These are phyloP conservation scores for Colletes latitarsis DNA, from an alignment of 1,140 invertebrate species.

Conservation along the genomic window DNA sequence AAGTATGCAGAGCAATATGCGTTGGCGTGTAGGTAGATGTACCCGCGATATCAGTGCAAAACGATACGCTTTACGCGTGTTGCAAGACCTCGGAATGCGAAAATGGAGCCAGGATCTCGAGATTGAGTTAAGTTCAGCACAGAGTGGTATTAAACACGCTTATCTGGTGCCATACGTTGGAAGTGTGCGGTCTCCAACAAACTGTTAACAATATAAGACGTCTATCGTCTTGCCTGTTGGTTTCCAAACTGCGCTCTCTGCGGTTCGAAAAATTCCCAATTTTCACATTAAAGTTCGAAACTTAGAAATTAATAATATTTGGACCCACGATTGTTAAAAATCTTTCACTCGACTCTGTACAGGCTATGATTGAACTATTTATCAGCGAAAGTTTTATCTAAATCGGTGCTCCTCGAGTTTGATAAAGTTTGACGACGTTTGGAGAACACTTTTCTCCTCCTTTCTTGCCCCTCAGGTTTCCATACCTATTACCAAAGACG, in stretches of 20 bases:
- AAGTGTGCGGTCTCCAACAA: constrained; percentile 44
- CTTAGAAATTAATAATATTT: too few species aligned
- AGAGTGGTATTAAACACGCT: constrained; percentile 15
- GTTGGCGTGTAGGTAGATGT: background rate
- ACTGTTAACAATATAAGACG: constrained; percentile 53
- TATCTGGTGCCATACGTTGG: background rate
- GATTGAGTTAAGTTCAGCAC: constrained; percentile 45
- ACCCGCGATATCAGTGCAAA: background rate
- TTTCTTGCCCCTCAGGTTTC: too few species aligned
- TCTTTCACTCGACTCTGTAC: too few species aligned
- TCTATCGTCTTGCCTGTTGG: constrained; percentile 10
- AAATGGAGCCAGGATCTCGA: constrained; percentile 20
- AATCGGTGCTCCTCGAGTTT: too few species aligned
- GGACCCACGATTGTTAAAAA: too few species aligned
- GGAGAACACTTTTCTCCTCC: too few species aligned
- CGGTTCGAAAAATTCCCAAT: too few species aligned
- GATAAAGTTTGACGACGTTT: too few species aligned
- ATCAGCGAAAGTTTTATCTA: too few species aligned
- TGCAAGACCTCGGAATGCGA: constrained; percentile 17
- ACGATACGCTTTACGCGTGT: background rate
- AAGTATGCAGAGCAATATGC: constrained; percentile 7
- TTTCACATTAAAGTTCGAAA: too few species aligned
- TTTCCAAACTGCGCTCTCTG: background rate
- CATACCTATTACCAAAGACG: too few species aligned
- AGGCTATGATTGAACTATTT: too few species aligned